Percentiles rank a stretch among this genome's conserved stretches.
Conservation (phyloP, 37 sponge, comb jelly and placozoan genomes). For the Aplysina aerophoba region DNA sequence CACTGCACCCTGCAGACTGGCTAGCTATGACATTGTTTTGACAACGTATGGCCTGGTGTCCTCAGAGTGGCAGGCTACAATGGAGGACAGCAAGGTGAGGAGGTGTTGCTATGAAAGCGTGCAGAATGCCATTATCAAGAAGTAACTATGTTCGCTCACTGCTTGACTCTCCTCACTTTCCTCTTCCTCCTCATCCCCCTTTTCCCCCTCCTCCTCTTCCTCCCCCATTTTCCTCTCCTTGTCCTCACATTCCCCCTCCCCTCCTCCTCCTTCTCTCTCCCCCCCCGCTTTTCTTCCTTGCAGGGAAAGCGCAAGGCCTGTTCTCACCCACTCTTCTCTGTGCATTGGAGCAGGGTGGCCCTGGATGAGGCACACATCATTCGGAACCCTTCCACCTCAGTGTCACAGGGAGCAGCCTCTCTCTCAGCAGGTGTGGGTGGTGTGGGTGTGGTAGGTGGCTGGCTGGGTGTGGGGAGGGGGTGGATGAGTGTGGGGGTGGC, state of each 20-base stretch:
- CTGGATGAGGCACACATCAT: conserved; percentile 85
- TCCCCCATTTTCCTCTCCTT: too few species aligned
- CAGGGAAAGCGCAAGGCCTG: background rate
- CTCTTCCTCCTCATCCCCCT: too few species aligned
- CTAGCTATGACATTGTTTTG: conserved; percentile 62
- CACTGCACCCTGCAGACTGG: conserved; percentile 34
- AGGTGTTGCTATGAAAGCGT: background rate
- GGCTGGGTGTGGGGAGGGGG: conserved; percentile 13
- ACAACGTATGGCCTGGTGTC: conserved; percentile 75
- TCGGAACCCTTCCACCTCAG: conserved; percentile 66
- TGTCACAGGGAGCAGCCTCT: conserved; percentile 49
- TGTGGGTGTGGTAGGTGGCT: conserved; percentile 26
- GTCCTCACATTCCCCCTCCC: too few species aligned
- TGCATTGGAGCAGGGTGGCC: conserved; percentile 76
- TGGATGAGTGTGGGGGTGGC: background rate
- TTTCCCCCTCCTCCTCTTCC: too few species aligned
- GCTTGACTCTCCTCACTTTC: too few species aligned
- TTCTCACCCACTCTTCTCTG: conserved; percentile 45
- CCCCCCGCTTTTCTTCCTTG: too few species aligned
- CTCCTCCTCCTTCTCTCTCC: too few species aligned
- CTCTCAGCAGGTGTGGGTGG: conserved; percentile 54
- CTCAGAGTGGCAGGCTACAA: conserved; percentile 42
- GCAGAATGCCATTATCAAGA: background rate
- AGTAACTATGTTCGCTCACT: too few species aligned
- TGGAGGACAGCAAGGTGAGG: background rate